Percentiles rank a stretch among this genome's conserved stretches.
These are phyloP conservation scores for Acromyrmex echinatior DNA, from an alignment of 1,140 invertebrate species.

Conservation along the genomic window DNA sequence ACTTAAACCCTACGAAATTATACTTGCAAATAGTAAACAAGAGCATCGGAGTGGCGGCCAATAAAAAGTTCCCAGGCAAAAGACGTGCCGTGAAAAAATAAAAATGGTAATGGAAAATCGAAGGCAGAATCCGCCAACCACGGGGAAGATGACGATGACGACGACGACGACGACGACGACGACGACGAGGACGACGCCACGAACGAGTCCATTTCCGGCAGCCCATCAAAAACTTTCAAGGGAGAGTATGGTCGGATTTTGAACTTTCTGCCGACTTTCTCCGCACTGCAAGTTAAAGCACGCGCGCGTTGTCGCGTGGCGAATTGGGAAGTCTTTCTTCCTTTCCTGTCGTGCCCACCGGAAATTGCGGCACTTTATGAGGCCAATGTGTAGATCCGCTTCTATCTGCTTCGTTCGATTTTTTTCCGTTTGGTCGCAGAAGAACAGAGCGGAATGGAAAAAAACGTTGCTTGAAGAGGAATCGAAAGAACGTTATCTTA, in stretches of 20 bases:
- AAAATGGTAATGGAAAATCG: constrained; percentile 17
- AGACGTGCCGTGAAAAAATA: constrained; percentile 54
- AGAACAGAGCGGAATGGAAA: background rate
- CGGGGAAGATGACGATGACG: background rate
- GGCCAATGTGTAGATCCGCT: constrained; percentile 55
- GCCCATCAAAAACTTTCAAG: constrained; percentile 36
- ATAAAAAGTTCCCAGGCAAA: constrained; percentile 44
- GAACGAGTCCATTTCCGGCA: constrained; percentile 52
- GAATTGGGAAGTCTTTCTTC: constrained; percentile 49
- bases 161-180: background rate
- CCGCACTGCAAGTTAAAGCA: constrained; percentile 60
- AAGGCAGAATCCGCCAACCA: background rate
- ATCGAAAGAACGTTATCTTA: background rate
- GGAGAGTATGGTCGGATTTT: constrained; percentile 31
- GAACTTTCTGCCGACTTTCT: constrained; percentile 43
- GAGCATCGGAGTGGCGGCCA: constrained; percentile 43
- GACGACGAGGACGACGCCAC: background rate
- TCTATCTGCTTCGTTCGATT: constrained; percentile 65
- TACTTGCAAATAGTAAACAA: constrained; percentile 64
- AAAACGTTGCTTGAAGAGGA: background rate
- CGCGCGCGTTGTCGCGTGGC: constrained; percentile 38
- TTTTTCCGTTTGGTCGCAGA: constrained; percentile 27
- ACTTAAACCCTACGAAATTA: constrained; percentile 55
- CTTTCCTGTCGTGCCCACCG: constrained; percentile 50
- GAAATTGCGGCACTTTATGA: constrained; percentile 77